Conservation (phyloP, 2,888 invertebrate genomes). For the Xestia rhomboidea region DNA sequence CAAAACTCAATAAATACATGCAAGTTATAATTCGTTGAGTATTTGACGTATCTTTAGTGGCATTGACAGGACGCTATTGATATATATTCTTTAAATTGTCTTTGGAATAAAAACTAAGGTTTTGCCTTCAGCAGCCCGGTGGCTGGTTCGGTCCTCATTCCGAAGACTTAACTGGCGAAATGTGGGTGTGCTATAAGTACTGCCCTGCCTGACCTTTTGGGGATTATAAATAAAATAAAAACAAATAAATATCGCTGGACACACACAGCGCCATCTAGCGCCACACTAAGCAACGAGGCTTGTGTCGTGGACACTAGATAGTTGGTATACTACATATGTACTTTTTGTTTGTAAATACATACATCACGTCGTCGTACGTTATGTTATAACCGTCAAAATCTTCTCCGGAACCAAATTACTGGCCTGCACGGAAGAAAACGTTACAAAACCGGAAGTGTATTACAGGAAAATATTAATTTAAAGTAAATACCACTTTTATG, state of each 20-base stretch:
- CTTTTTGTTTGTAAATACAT: too few species aligned
- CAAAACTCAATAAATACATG: not conserved
- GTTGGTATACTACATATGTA: too few species aligned
- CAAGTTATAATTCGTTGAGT: not conserved
- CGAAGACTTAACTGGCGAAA: not conserved
- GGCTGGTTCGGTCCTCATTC: not conserved
- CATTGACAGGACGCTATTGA: not conserved
- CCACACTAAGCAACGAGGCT: too few species aligned
- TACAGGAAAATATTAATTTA: slow-evolving; percentile 18
- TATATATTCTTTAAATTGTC: not conserved
- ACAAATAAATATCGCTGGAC: too few species aligned
- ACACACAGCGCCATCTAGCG: too few species aligned
- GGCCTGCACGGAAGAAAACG: not conserved
- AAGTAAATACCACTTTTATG: slow-evolving; percentile 18
- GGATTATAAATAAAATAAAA: too few species aligned
- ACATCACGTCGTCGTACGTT: not conserved
- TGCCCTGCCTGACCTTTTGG: not conserved
- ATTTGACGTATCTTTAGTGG: slow-evolving; percentile 2
- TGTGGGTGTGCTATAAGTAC: not conserved
- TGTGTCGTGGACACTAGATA: too few species aligned
- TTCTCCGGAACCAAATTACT: slow-evolving; percentile 1
- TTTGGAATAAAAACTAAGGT: not conserved
- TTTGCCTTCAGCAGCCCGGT: not conserved
- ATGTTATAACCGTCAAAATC: not conserved
- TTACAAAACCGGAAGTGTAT: slow-evolving; percentile 20